A percentile compares a stretch with the other conserved stretches of the same genome.
phyloP scores from a whole-genome alignment of 2,797 vertebrate genomes.

The Crossoptilon crossoptilon region DNA sequence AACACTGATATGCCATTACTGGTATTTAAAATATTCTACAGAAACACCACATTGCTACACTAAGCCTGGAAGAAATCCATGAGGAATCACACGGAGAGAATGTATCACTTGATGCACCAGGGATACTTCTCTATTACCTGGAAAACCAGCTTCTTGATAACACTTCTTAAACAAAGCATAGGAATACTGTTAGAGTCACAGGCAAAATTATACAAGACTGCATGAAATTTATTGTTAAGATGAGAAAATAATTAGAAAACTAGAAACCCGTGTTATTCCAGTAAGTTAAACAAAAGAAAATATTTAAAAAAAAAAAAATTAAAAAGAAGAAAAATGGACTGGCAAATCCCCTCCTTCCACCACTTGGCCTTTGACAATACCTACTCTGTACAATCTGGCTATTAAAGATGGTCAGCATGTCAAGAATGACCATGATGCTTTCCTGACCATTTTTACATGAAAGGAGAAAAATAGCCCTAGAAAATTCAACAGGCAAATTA shows the following conservation, averaged over 20 bases:
- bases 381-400: neutral
- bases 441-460: constrained; percentile 8
- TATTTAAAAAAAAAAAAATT: neutral
- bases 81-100: neutral
- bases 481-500: neutral
- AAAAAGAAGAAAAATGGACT: neutral
- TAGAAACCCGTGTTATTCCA: neutral
- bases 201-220: neutral
- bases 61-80: neutral
- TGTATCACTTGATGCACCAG: neutral
- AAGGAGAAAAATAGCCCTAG: neutral
- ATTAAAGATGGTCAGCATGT: constrained; percentile 17
- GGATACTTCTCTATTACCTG: neutral
- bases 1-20: accelerated
- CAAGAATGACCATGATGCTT: neutral
- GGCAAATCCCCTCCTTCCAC: neutral
- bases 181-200: neutral
- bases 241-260: neutral
- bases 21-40: neutral
- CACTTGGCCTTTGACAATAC: constrained; percentile 31
- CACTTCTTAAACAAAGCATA: neutral
- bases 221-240: neutral
- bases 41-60: neutral
- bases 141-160: neutral
- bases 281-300: neutral